Evolutionary conservation across 2,797 vertebrate genomes (phyloP).

Genomic region (Enteromius mattozi): DNA sequence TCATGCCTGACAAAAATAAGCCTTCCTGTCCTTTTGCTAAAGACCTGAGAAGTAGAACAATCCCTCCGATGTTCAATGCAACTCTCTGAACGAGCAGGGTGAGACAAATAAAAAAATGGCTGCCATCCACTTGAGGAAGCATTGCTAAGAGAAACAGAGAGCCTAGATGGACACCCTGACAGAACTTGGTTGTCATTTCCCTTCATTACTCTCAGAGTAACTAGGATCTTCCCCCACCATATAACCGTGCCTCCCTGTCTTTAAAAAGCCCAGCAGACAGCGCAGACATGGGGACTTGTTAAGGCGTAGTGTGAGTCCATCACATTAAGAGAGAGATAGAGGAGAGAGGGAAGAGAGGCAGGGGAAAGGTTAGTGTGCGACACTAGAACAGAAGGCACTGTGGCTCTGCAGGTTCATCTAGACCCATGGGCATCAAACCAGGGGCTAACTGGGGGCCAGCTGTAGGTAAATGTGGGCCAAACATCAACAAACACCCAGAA

Average conservation of each 20-base stretch:
- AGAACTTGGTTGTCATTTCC: constrained; percentile 31
- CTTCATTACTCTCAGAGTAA: constrained; percentile 49
- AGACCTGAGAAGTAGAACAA: constrained; percentile 52
- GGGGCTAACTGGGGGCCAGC: constrained; percentile 34
- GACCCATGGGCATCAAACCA: constrained; percentile 36
- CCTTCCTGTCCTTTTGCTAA: constrained; percentile 48
- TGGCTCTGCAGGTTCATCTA: constrained; percentile 72
- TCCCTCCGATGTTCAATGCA: constrained; percentile 42
- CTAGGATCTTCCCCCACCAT: constrained; percentile 35
- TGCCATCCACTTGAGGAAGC: constrained; percentile 39
- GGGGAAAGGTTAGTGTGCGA: constrained; percentile 50
- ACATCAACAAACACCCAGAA: constrained; percentile 42
- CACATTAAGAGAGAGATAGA: constrained; percentile 42
- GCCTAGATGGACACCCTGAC: constrained; percentile 51
- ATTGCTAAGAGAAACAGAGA: constrained; percentile 44
- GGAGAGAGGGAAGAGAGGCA: constrained; percentile 26
- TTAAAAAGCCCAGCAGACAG: constrained; percentile 57
- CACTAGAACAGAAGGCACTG: constrained; percentile 82
- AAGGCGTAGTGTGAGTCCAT: constrained; percentile 76
- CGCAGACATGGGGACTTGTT: constrained; percentile 68
- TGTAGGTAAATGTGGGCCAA: constrained; percentile 21
- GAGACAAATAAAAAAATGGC: constrained; percentile 37
- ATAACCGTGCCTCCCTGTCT: constrained; percentile 48
- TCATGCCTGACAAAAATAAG: constrained; percentile 48
- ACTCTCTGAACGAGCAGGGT: constrained; percentile 36